These are phyloP conservation scores for Alligator sinensis DNA, from an alignment of 2,113 vertebrate species.

Conservation along the genomic window DNA sequence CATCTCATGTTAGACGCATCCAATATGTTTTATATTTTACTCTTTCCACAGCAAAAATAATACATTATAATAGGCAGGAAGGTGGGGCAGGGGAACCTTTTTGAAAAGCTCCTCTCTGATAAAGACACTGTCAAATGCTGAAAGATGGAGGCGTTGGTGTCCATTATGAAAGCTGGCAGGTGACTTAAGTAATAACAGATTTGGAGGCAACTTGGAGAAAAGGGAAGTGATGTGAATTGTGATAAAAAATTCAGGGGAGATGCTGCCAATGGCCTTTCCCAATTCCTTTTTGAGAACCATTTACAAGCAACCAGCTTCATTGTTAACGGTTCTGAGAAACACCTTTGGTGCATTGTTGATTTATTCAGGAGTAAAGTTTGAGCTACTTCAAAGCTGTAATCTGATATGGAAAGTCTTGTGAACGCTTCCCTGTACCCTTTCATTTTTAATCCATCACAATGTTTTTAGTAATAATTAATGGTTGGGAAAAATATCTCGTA, in stretches of 20 bases:
- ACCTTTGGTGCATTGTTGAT: fast-evolving
- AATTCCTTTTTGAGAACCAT: fast-evolving
- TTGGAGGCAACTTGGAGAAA: conserved; percentile 1
- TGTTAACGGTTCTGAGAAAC: neutral
- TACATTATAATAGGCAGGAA: neutral
- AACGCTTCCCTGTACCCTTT: neutral
- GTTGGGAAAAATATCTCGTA: conserved; percentile 54
- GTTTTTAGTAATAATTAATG: conserved; percentile 61
- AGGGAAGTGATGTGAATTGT: conserved; percentile 16
- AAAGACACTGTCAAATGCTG: conserved; percentile 8
- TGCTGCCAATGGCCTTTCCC: fast-evolving
- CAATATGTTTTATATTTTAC: neutral
- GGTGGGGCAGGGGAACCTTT: neutral
- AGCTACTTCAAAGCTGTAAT: neutral
- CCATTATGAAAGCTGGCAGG: conserved; percentile 41
- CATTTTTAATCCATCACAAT: neutral
- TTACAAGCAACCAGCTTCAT: neutral
- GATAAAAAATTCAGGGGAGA: conserved; percentile 28
- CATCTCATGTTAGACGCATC: too few species aligned
- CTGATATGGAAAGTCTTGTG: neutral
- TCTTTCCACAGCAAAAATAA: conserved; percentile 1
- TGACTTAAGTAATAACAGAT: conserved; percentile 16
- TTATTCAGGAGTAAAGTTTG: neutral
- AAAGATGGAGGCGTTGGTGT: neutral
- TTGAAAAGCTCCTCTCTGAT: neutral